Evolutionary conservation across 2,888 invertebrate species (phyloP).

Genomic region (Torymus auratus): DNA sequence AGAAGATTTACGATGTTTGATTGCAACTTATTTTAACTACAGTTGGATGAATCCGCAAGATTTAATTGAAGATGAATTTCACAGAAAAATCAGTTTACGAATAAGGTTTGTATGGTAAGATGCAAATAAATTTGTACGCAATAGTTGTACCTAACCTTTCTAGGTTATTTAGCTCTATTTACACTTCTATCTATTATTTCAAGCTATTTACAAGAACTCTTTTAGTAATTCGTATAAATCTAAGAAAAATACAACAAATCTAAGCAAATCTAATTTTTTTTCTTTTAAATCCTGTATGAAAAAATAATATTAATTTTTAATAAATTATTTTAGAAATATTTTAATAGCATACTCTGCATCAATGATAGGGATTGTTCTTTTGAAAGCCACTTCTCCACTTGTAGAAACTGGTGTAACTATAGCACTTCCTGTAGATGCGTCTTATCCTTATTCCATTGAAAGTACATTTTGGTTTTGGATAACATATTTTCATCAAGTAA

Average conservation of each 20-base stretch:
- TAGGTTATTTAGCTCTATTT: too few species aligned
- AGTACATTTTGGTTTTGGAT: conserved; percentile 43
- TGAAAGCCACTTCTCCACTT: conserved; percentile 41
- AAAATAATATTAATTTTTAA: too few species aligned
- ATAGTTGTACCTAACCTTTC: too few species aligned
- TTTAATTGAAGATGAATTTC: conserved; percentile 18
- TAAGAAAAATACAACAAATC: too few species aligned
- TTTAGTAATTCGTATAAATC: neutral
- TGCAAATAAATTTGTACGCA: neutral
- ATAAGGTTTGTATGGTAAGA: conserved; percentile 15
- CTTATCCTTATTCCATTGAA: conserved; percentile 43
- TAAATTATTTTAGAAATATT: neutral
- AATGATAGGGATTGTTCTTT: conserved; percentile 31
- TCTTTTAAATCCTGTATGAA: too few species aligned
- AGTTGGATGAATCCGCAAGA: conserved; percentile 20
- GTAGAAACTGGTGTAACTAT: neutral
- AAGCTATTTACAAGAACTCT: neutral
- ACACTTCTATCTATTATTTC: too few species aligned
- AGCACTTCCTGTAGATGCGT: conserved; percentile 32
- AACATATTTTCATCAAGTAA: conserved; percentile 36
- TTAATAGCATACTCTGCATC: conserved; percentile 34
- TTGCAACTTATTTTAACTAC: conserved; percentile 15
- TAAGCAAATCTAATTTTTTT: too few species aligned
- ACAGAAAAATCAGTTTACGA: conserved; percentile 23
- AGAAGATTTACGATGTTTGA: conserved; percentile 16